These are phyloP conservation scores for Acheta domesticus DNA, from an alignment of 2,888 invertebrate genomes.

Conservation along the genomic window DNA sequence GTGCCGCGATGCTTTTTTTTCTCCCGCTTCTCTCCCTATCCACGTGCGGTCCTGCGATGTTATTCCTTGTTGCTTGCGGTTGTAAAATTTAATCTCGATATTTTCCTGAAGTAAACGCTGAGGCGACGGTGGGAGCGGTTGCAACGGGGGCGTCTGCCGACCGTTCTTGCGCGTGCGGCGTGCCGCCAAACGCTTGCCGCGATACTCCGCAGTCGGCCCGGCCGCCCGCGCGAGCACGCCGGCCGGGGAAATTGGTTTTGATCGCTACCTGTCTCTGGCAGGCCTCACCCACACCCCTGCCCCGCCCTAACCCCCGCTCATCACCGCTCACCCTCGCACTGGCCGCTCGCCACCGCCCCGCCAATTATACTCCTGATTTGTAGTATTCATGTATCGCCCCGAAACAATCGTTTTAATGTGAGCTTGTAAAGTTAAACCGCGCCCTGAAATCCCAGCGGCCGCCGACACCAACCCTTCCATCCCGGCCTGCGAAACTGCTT, in stretches of 20 bases:
- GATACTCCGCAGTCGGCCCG: no score
- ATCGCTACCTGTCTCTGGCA: neutral
- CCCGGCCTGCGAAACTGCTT: neutral
- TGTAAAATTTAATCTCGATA: slow-evolving; percentile 8
- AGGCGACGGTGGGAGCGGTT: neutral
- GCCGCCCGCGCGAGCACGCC: no score
- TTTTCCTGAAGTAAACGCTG: neutral
- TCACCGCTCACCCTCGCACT: no score
- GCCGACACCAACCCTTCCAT: neutral
- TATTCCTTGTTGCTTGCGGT: slow-evolving; percentile 11
- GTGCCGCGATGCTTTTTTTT: neutral
- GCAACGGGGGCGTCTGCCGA: neutral
- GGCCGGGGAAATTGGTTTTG: neutral
- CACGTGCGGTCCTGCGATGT: neutral
- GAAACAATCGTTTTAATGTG: neutral
- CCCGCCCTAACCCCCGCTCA: neutral
- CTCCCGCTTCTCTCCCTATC: neutral
- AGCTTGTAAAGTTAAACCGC: neutral
- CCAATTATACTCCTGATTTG: slow-evolving; percentile 10
- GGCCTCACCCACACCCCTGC: neutral
- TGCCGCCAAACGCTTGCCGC: no score
- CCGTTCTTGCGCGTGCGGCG: neutral
- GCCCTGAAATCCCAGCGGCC: neutral
- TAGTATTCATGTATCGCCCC: neutral
- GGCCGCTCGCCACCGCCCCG: neutral